Evolutionary conservation across 2,113 vertebrate species (phyloP), one percentile per base, ranked within the genome.

Genomic region (Rhodinocichla rosea): DNA sequence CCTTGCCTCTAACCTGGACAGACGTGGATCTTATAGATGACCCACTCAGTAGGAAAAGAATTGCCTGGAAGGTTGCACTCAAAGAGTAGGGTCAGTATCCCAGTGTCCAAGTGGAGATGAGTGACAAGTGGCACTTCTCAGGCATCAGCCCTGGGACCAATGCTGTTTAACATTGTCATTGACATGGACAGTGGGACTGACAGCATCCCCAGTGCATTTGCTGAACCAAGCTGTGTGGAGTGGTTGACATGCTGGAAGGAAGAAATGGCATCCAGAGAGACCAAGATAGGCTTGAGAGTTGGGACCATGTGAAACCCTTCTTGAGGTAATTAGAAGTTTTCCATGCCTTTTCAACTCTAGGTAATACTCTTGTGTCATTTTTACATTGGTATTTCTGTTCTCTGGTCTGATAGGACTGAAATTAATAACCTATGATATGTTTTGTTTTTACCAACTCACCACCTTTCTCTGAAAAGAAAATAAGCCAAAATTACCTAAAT

Each of bases 101-200:
- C 45, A 15, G 28, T 53, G 28, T 45, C 55, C 55, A 45, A 13
- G 33, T 5, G 10, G 28, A 62, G n/a, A 44, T 19, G 55, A 62
- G 39, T n/a, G 64, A 45, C 9, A 6, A 30, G 24, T 21, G 30
- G 11, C 28, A n/a, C 14, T 87, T 49, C 84, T 30, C 13, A 40
- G n/a, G 49, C n/a, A 40, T 30, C 13, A 47, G 49, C 30, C 17
- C 2, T 35, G 30, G 24, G 2, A 17, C 20, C 0, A 0, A 24
- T 0, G 0, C n/a, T 17, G 56, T 55, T 70, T 6, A 30, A 11
- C 24, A 55, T 17, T 47, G 40, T 20, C n/a, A 24, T 6, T 55
- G 30, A 7, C 22, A 6, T 6, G 55, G 73, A 15, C 40, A 14
- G 16, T 26, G 65, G 30, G 13, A 30, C 30, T 56, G 56, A 24